Conservation (phyloP, 2,888 invertebrate species). For the Caenorhabditis doughertyi region DNA sequence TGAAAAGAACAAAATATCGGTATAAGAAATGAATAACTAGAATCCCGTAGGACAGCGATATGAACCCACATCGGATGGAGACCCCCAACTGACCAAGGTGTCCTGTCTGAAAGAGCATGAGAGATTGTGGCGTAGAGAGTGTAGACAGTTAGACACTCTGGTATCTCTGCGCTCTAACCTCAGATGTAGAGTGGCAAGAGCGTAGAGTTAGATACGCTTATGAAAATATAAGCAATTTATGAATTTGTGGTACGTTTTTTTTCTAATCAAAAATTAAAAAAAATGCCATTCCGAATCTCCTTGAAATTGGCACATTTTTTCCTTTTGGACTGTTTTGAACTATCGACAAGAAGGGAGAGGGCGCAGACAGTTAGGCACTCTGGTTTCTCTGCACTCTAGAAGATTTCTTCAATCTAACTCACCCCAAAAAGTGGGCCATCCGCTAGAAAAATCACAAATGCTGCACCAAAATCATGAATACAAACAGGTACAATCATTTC, state of each 20-base stretch:
- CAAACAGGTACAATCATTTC: slow-evolving; percentile 37
- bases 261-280: too few species aligned
- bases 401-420: neutral
- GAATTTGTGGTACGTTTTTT: too few species aligned
- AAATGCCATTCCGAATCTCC: neutral
- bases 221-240: too few species aligned
- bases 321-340: neutral
- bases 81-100: slow-evolving; percentile 40
- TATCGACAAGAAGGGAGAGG: too few species aligned
- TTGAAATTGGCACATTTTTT: slow-evolving; percentile 1
- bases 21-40: slow-evolving; percentile 54
- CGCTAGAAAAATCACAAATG: slow-evolving; percentile 31
- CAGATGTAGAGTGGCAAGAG: too few species aligned
- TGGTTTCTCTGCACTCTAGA: neutral
- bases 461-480: slow-evolving; percentile 45
- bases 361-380: too few species aligned
- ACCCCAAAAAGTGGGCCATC: slow-evolving; percentile 55
- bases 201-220: too few species aligned
- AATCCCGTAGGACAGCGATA: slow-evolving; percentile 55
- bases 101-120: slow-evolving; percentile 31
- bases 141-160: neutral
- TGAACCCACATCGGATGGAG: slow-evolving; percentile 50
- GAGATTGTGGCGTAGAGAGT: too few species aligned
- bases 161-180: neutral
- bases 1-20: slow-evolving; percentile 52